Conservation (phyloP, 2,888 invertebrate species). For the Drosophila nigritarsus region DNA sequence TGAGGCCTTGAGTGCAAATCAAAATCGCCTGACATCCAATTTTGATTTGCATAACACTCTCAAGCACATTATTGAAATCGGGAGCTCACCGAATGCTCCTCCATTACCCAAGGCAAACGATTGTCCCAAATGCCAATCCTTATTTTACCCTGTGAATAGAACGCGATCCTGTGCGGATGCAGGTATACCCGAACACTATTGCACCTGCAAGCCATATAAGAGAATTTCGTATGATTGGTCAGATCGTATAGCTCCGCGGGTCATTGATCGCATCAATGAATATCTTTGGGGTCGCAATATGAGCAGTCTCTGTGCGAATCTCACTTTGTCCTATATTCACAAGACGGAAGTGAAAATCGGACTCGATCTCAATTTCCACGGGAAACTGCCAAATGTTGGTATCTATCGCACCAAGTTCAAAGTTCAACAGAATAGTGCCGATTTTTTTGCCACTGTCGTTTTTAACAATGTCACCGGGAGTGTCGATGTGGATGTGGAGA, state of each 20-base stretch:
- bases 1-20: slow-evolving; percentile 87
- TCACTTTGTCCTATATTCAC: slow-evolving; percentile 53
- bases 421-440: slow-evolving; percentile 87
- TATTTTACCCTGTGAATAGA: slow-evolving; percentile 87
- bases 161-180: slow-evolving; percentile 89
- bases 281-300: slow-evolving; percentile 52
- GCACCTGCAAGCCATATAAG: slow-evolving; percentile 86
- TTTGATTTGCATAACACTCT: slow-evolving; percentile 90
- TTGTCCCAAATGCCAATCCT: slow-evolving; percentile 88
- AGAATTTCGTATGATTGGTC: slow-evolving; percentile 33
- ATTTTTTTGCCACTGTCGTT: slow-evolving; percentile 89
- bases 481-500: slow-evolving; percentile 86
- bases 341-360: slow-evolving; percentile 49
- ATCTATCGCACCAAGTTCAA: slow-evolving; percentile 86
- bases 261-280: slow-evolving; percentile 58
- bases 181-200: slow-evolving; percentile 89
- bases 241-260: slow-evolving; percentile 35
- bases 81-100: slow-evolving; percentile 51
- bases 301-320: slow-evolving; percentile 46
- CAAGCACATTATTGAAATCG: slow-evolving; percentile 86
- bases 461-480: slow-evolving; percentile 68
- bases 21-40: slow-evolving; percentile 88
- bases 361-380: slow-evolving; percentile 27
- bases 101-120: slow-evolving; percentile 83
- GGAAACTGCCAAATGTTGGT: slow-evolving; percentile 9